These are phyloP conservation scores for Dipodomys spectabilis DNA, from an alignment of 2,113 vertebrate species.

Conservation along the genomic window DNA sequence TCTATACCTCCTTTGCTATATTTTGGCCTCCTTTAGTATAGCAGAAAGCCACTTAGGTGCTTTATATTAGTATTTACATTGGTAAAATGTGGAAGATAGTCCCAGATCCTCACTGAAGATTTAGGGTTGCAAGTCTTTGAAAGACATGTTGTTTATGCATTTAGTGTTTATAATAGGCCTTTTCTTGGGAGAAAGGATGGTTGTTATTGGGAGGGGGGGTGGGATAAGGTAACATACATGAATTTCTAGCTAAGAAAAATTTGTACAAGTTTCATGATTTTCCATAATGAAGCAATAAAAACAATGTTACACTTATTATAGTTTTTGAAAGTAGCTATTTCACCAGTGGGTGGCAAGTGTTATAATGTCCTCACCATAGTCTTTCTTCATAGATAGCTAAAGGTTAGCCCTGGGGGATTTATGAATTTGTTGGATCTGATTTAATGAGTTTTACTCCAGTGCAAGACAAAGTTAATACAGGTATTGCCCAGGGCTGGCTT, in stretches of 20 bases:
- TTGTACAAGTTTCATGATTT: constrained; percentile 18
- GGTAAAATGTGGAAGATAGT: constrained; percentile 8
- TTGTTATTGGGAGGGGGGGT: not conserved
- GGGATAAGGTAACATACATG: not conserved
- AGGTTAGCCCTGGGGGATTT: not conserved
- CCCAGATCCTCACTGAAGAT: not conserved
- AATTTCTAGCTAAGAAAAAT: not conserved
- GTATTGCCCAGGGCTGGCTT: not conserved
- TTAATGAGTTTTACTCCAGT: constrained; percentile 47
- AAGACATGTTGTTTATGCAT: not conserved
- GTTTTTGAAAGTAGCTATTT: constrained; percentile 26
- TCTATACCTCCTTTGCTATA: not conserved
- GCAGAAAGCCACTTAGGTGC: not conserved
- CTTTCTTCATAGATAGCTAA: not conserved
- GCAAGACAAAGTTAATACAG: constrained; percentile 43
- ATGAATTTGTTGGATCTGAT: constrained; percentile 22
- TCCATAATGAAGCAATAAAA: not conserved
- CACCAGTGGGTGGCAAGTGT: not conserved
- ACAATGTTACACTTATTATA: not conserved
- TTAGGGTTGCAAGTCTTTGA: constrained; percentile 21
- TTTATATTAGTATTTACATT: not conserved
- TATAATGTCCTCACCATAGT: not conserved
- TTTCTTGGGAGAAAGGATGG: not conserved
- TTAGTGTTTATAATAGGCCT: constrained; percentile 28
- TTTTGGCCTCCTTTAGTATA: not conserved